Percentiles rank a stretch among this genome's conserved stretches.
phyloP scores from a whole-genome alignment of 2,113 vertebrate genomes.

The Pampusana beccarii region DNA sequence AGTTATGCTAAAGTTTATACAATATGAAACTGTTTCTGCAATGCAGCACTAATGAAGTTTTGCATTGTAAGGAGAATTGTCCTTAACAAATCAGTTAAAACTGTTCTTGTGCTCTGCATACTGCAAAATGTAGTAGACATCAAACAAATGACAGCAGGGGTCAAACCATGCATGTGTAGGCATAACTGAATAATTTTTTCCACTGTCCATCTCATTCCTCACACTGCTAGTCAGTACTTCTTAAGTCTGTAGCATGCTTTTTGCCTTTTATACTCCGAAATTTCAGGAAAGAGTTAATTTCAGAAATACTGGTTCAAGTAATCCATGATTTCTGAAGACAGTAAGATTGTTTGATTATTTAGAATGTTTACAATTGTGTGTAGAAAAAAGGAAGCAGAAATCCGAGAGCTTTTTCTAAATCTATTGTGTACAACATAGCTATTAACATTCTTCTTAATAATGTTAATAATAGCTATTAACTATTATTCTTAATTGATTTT shows the following conservation, averaged over 20 bases:
- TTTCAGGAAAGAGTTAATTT: neutral
- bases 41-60: neutral
- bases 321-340: neutral
- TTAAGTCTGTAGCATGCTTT: neutral
- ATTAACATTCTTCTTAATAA: too few relatives aligned
- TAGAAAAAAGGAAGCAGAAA: neutral
- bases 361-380: neutral
- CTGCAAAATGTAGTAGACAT: neutral
- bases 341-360: neutral
- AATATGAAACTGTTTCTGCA: neutral
- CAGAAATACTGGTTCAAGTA: neutral
- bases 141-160: neutral
- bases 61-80: neutral
- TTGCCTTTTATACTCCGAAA: neutral
- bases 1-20: neutral
- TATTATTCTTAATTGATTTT: conserved; percentile 63
- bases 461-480: conserved; percentile 1
- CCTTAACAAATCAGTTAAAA: neutral
- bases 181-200: neutral
- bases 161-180: neutral
- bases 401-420: neutral
- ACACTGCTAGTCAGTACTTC: neutral
- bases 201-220: neutral
- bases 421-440: neutral
- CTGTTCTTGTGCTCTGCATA: neutral